A percentile compares a stretch with the other conserved stretches of the same genome.
Conservation (phyloP, 2,113 vertebrate genomes). For the Brachyhypopomus gauderio region DNA sequence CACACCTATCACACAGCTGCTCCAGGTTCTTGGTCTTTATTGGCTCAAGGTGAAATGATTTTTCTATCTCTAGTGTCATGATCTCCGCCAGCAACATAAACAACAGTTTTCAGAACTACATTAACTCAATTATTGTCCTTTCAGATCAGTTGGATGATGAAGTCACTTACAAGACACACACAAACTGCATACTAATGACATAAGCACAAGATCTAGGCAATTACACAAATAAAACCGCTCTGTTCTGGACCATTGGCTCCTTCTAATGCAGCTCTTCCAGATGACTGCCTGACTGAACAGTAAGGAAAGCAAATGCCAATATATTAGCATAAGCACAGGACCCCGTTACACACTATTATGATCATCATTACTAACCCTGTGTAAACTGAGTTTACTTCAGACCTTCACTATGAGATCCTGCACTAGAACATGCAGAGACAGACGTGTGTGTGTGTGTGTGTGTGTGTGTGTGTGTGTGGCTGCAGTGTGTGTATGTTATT, state of each 20-base stretch:
- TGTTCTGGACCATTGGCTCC: background rate
- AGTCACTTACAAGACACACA: slow-evolving; percentile 10
- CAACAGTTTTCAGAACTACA: background rate
- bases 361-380: background rate
- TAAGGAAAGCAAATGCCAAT: background rate
- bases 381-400: background rate
- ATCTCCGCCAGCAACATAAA: background rate
- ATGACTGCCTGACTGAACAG: background rate
- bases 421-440: too few relatives aligned
- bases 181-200: background rate
- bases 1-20: too few relatives aligned
- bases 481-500: too few relatives aligned
- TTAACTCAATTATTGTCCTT: slow-evolving; percentile 6
- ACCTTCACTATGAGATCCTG: too few relatives aligned
- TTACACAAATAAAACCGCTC: background rate
- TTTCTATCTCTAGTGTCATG: background rate
- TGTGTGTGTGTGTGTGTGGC: too few relatives aligned
- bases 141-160: slow-evolving; percentile 16
- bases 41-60: background rate
- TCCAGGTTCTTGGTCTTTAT: too few relatives aligned
- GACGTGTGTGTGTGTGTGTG: too few relatives aligned
- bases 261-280: background rate
- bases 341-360: background rate
- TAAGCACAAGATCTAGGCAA: background rate
- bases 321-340: background rate